Base-by-base conservation (phyloP, 2,113 vertebrate genomes). In the Brachypteracias leptosomus region DNA sequence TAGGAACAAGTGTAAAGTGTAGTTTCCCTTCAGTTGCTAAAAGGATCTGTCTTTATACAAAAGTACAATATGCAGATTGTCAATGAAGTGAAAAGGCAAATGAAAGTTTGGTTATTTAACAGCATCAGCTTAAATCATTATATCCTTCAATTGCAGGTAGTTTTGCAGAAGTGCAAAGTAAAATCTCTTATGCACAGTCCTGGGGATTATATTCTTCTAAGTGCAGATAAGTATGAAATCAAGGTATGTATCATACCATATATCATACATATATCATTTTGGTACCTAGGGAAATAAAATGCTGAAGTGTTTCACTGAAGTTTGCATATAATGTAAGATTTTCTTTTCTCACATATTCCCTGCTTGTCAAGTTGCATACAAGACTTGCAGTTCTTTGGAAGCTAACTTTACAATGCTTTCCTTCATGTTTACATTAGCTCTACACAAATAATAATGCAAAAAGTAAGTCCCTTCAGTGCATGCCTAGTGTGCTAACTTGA, bases 161-260 rank as follows among this genome's bases (percentile, higher is more conserved):
- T 99, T 81, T 98, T 99, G 72, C 99, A 99, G 97, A 98, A 98
- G 95, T 99, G 99, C 96, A 98, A 99, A 97, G 99, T 99, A 84
- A 99, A 99, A 89, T 99, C 99, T 44, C 96, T 99, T 95, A 98
- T 99, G 97, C 99, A 99, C 95, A 99, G 98, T 97, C 99, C 99
- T 84, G 99, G 99, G 54, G 99, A 99, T 96, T 98, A 99, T 66
- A 99, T 99, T 96, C 98, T 99, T 81, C 97, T 99, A 81, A 99
- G 99, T 93, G 99, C 99, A 82, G 99, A 99, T 97, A 99, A 99
- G 95, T 99, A 99, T 96, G 99, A 99, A 97, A 99, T 99, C 91
- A 99, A 99, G 99, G 99, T 99, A 98, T 31, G 96, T 93, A 49
- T 35, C 8, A 2, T 75, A 49, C 38, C 8, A 2, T 75, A 3